These are phyloP conservation scores for Holothuria scabra DNA, from an alignment of 53 echinoderm and acorn worm species.

Conservation along the genomic window DNA sequence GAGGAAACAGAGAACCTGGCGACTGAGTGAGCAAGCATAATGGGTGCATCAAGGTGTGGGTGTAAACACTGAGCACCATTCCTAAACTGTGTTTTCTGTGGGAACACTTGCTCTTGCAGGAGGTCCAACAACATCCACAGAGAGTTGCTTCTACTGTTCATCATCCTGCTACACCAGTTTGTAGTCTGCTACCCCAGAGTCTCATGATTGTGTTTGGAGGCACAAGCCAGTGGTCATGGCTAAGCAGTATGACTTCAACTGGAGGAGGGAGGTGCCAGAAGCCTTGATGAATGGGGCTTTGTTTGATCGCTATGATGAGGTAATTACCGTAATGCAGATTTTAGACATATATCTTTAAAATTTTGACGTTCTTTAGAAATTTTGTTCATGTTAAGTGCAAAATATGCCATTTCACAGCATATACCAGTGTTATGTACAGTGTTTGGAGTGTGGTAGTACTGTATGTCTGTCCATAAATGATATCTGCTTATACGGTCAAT, in stretches of 20 bases:
- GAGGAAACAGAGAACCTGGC: not conserved
- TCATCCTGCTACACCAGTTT: conserved; percentile 9
- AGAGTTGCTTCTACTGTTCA: too few species aligned
- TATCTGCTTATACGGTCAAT: too few species aligned
- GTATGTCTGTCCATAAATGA: too few species aligned
- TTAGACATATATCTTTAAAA: not conserved
- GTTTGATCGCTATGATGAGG: conserved; percentile 98
- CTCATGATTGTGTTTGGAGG: conserved; percentile 43
- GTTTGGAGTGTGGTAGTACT: too few species aligned
- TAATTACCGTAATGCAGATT: conserved; percentile 53
- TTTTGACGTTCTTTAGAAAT: too few species aligned
- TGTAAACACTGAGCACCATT: conserved; percentile 35
- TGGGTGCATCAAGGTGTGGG: conserved; percentile 37
- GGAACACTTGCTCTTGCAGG: not conserved
- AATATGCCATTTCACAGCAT: too few species aligned
- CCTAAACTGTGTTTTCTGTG: conserved; percentile 4
- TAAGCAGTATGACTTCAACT: conserved; percentile 95
- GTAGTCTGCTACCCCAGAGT: conserved; percentile 24
- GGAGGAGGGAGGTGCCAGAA: conserved; percentile 86
- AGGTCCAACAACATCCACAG: conserved; percentile 19
- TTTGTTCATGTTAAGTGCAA: too few species aligned
- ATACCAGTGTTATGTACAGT: too few species aligned
- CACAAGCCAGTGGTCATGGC: conserved; percentile 73
- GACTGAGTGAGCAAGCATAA: conserved; percentile 23
- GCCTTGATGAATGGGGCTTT: conserved; percentile 81